Base-by-base conservation (phyloP, 2,888 invertebrate genomes). In the Masnerella sp. region DNA sequence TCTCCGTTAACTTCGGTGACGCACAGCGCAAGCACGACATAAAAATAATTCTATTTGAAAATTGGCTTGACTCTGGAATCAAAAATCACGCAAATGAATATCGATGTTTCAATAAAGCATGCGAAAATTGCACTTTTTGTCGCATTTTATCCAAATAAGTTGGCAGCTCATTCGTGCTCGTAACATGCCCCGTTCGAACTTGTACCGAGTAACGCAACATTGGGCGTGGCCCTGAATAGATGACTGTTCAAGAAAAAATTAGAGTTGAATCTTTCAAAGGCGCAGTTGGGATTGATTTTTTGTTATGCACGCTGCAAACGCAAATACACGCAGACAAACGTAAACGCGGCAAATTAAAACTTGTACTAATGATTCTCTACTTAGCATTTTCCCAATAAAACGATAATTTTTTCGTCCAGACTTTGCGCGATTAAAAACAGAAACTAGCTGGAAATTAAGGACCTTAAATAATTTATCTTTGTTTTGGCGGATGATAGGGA, bases 141-240 rank as follows among this genome's bases (percentile, higher is more conserved):
- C 22, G 12, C 8, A 30, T 30, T 45, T 51, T 32, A 56, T 28
- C 28, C 45, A 38, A 56, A 56, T 65, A 54, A 65, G 54, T 65
- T 56, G 54, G 38, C 65, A 45, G 65, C 38, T 54, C 30, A 54
- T 65, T 54, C 47, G 47, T 30, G 40, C 47, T 38, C 45, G 65
- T 56, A 65, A 65, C 65, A 47, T 12, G 14, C 22, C 25, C 22
- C 25, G 42, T 64, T 64, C 43, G 40, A 45, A 52, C 43, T 64
- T 45, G 30, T 22, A 64, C 32, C 25, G 25, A 65, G 54, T 65
- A 51, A 45, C 45, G 54, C 52, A 34, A 52, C 52, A 45, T 17
- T 25, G 65, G 65, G 65, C 65, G 65, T 65, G 65, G 65, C 11
- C 47, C 34, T 43, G 40, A 54, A 54, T 30, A 20, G 42, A n/a